A percentile compares a stretch with the other conserved stretches of the same genome.
Evolutionary conservation across 2,888 invertebrate genomes (phyloP).

Genomic region (Volucella inflata): DNA sequence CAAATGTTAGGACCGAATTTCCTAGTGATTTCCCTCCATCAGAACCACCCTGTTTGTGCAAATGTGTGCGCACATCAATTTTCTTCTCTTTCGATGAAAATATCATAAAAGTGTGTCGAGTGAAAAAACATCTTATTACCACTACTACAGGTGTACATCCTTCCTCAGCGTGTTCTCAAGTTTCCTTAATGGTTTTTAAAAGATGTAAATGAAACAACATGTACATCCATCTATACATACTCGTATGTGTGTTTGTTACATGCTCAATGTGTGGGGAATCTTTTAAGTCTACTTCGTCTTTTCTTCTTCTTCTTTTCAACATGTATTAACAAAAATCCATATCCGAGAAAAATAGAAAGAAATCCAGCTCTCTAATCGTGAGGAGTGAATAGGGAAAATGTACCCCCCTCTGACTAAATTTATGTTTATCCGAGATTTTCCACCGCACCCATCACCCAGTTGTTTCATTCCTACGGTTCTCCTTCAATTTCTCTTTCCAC

Average conservation of each 20-base stretch:
- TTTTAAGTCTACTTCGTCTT: background rate
- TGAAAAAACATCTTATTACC: conserved; percentile 14
- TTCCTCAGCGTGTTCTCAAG: background rate
- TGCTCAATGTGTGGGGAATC: conserved; percentile 34
- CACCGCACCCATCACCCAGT: conserved; percentile 1
- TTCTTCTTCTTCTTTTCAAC: background rate
- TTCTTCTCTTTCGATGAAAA: conserved; percentile 49
- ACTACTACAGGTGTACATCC: conserved; percentile 1
- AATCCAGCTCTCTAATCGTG: conserved; percentile 31
- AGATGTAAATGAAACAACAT: conserved; percentile 63
- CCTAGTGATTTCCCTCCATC: too few relatives aligned
- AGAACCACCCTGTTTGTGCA: conserved; percentile 20
- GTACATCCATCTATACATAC: too few relatives aligned
- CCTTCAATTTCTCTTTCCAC: background rate
- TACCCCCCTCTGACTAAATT: conserved; percentile 65
- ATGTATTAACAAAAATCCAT: conserved; percentile 13
- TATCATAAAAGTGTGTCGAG: conserved; percentile 50
- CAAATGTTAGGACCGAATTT: too few relatives aligned
- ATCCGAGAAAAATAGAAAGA: conserved; percentile 11
- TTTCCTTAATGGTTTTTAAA: conserved; percentile 65
- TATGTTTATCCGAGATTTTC: conserved; percentile 74
- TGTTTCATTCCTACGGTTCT: background rate
- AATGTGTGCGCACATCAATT: conserved; percentile 25
- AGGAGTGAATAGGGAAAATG: conserved; percentile 40
- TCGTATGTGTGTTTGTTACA: too few relatives aligned